Evolutionary conservation across 2,888 invertebrate genomes (phyloP).

Genomic region (Arge pagana): DNA sequence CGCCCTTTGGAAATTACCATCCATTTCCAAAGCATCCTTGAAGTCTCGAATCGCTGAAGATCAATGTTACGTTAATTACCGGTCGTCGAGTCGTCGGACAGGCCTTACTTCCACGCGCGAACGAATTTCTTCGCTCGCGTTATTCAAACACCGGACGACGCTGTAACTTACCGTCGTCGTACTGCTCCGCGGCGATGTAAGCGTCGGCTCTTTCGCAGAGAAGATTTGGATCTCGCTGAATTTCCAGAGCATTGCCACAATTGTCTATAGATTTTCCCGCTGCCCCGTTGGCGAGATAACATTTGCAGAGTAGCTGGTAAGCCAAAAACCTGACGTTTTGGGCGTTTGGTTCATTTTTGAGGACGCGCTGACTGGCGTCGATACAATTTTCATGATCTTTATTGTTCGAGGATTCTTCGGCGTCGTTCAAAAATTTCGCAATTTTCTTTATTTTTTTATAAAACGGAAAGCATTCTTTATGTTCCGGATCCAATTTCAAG

Average conservation of each 20-base stretch:
- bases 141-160: background rate
- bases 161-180: constrained; percentile 73
- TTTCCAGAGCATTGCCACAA: constrained; percentile 80
- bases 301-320: constrained; percentile 79
- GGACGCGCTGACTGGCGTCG: constrained; percentile 67
- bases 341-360: constrained; percentile 73
- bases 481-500: constrained; percentile 95
- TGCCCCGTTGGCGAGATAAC: constrained; percentile 74
- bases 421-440: constrained; percentile 75
- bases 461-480: constrained; percentile 92
- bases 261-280: constrained; percentile 72
- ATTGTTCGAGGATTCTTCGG: constrained; percentile 66
- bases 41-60: constrained; percentile 81
- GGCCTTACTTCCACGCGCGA: background rate
- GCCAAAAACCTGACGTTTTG: constrained; percentile 75
- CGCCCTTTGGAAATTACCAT: constrained; percentile 78
- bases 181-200: constrained; percentile 85
- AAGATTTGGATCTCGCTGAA: constrained; percentile 75
- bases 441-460: constrained; percentile 96
- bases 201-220: constrained; percentile 94
- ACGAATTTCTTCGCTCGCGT: background rate
- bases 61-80: background rate
- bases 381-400: constrained; percentile 73
- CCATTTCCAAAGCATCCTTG: constrained; percentile 82
- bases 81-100: background rate